Evolutionary conservation across 2,888 invertebrate species (phyloP).

Genomic region (Drosophila mimetica): DNA sequence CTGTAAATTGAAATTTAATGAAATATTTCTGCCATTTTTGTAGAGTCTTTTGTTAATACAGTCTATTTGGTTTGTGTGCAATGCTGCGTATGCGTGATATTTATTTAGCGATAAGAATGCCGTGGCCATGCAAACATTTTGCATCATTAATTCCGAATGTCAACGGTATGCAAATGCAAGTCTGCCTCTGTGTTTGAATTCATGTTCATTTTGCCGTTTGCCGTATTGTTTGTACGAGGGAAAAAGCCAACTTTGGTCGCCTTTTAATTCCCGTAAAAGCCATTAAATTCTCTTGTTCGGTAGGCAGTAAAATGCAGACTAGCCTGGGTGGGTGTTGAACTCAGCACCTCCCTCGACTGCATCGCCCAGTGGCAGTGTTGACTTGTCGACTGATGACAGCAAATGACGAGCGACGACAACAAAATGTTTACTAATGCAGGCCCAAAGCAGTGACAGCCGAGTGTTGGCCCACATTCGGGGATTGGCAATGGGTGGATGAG

Average conservation of each 20-base stretch:
- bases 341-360: constrained; percentile 28
- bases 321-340: constrained; percentile 8
- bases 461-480: constrained; percentile 5
- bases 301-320: constrained; percentile 36
- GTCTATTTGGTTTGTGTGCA: background rate
- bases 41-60: background rate
- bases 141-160: constrained; percentile 39
- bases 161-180: constrained; percentile 24
- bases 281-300: constrained; percentile 52
- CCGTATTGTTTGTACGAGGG: constrained; percentile 6
- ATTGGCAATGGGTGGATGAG: constrained; percentile 8
- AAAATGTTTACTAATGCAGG: constrained; percentile 76
- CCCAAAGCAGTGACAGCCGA: constrained; percentile 25
- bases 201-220: constrained; percentile 12
- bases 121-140: constrained; percentile 16
- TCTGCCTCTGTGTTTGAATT: constrained; percentile 12
- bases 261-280: constrained; percentile 69
- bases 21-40: background rate
- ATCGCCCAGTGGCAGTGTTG: constrained; percentile 17
- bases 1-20: background rate
- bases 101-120: constrained; percentile 31
- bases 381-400: constrained; percentile 53
- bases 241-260: constrained; percentile 27
- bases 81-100: constrained; percentile 37
- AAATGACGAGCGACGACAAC: constrained; percentile 76